A percentile compares a stretch with the other conserved stretches of the same genome.
Conservation (phyloP, 2,113 vertebrate species). For the Lutjanus erythropterus region DNA sequence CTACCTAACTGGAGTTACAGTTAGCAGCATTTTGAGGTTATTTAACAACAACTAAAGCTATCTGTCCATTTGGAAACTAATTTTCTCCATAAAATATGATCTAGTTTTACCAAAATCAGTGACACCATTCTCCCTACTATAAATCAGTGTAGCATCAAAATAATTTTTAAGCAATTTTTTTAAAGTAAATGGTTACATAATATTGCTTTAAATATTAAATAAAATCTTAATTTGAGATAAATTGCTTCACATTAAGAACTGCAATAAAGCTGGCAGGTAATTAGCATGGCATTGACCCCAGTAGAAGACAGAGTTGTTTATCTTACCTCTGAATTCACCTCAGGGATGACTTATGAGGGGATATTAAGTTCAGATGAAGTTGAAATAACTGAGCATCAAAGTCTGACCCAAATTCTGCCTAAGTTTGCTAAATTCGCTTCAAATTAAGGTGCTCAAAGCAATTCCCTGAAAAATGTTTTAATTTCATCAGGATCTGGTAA, state of each 20-base stretch:
- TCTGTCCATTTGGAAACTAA: too few species aligned
- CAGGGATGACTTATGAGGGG: background rate
- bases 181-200: too few species aligned
- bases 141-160: too few species aligned
- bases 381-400: slow-evolving; percentile 48
- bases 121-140: too few species aligned
- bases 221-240: slow-evolving; percentile 6
- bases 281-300: background rate
- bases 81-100: too few species aligned
- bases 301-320: slow-evolving; percentile 19
- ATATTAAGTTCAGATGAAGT: slow-evolving; percentile 32
- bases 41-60: too few species aligned
- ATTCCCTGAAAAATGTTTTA: background rate
- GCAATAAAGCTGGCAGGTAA: background rate
- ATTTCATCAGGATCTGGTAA: slow-evolving; percentile 9
- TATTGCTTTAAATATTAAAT: slow-evolving; percentile 4
- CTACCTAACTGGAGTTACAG: too few species aligned
- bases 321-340: slow-evolving; percentile 18
- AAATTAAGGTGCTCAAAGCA: slow-evolving; percentile 19
- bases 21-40: too few species aligned
- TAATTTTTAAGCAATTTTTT: too few species aligned
- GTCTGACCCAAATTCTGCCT: slow-evolving; percentile 40
- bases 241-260: background rate
- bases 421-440: too few species aligned
- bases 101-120: too few species aligned